These are phyloP conservation scores for Mugil cephalus DNA, from an alignment of 2,113 vertebrate species.

Conservation along the genomic window DNA sequence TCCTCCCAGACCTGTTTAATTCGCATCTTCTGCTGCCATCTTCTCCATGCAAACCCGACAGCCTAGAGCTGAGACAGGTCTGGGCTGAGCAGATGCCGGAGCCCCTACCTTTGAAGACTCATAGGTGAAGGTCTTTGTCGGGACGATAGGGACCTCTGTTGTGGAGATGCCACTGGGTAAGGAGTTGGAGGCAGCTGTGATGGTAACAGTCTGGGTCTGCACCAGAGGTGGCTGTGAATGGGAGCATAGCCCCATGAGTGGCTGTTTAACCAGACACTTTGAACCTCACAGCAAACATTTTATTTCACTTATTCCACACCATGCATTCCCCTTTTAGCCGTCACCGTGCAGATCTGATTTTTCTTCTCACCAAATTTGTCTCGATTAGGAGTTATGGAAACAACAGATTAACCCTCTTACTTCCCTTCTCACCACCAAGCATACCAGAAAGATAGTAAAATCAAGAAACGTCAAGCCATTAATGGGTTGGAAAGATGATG, in stretches of 20 bases:
- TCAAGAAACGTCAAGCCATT: conserved; percentile 7
- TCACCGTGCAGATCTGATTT: conserved; percentile 3
- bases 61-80: conserved; percentile 40
- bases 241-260: conserved; percentile 76
- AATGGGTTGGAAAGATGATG: conserved; percentile 33
- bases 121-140: conserved; percentile 94
- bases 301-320: conserved; percentile 51
- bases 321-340: conserved; percentile 34
- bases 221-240: conserved; percentile 92
- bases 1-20: conserved; percentile 40
- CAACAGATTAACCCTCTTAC: conserved; percentile 5
- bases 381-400: conserved; percentile 17
- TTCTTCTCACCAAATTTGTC: conserved; percentile 30
- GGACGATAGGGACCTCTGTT: conserved; percentile 93
- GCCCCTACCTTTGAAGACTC: conserved; percentile 91
- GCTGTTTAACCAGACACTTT: conserved; percentile 65
- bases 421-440: conserved; percentile 48
- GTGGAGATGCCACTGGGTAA: conserved; percentile 90
- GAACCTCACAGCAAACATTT: conserved; percentile 46
- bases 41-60: conserved; percentile 1
- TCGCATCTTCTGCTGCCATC: background rate
- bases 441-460: conserved; percentile 20
- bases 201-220: conserved; percentile 95
- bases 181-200: conserved; percentile 88
- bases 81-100: conserved; percentile 60